Evolutionary conservation across 2,797 vertebrate genomes (phyloP), one percentile per base, ranked within the genome.

Genomic region (Phylloscopus collybita): DNA sequence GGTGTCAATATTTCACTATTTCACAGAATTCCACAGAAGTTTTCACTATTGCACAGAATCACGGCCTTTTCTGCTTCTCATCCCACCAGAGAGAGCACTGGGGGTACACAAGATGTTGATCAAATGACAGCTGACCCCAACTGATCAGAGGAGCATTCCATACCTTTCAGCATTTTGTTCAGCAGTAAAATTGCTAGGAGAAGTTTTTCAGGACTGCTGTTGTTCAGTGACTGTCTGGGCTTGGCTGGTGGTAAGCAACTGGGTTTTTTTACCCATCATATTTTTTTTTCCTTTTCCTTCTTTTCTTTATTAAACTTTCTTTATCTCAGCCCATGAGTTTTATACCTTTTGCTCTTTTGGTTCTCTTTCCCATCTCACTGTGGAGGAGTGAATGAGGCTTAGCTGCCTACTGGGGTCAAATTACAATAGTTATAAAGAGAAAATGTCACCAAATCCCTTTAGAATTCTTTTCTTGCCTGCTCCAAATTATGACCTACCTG

Each of bases 181-280:
- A 74, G 45, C 51, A 72, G 27, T 45, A 66, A 78, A 38, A 54
- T 51, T 47, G 27, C 16, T 1, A 4, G 40, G 14, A 49, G 34
- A 71, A 49, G 8, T 53, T 59, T 85, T 21, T 45, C 51, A 59
- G n/a, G 21, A 30, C 4, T 59, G 18, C 17, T 2, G 1, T 23
- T 67, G 3, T 16, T 29, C 0, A 1, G 42, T 20, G 16, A n/a
- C 15, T 72, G 36, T 6, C 22, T 72, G 13, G 38, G 15, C 13
- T 72, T 60, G n/a, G 11, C 13, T 76, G 20, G 9, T 53, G 29
- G 5, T 23, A 80, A 72, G 32, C 4, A 73, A n/a, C 1, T 42
- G 7, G 0, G 0, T 3, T 22, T 69, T 34, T 47, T 50, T 21
- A 2, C 7, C 4, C 25, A 16, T n/a, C 4, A 5, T 10, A 22